Base-by-base conservation (phyloP, 2,113 vertebrate genomes). In the Coptodon bakossiorum region DNA sequence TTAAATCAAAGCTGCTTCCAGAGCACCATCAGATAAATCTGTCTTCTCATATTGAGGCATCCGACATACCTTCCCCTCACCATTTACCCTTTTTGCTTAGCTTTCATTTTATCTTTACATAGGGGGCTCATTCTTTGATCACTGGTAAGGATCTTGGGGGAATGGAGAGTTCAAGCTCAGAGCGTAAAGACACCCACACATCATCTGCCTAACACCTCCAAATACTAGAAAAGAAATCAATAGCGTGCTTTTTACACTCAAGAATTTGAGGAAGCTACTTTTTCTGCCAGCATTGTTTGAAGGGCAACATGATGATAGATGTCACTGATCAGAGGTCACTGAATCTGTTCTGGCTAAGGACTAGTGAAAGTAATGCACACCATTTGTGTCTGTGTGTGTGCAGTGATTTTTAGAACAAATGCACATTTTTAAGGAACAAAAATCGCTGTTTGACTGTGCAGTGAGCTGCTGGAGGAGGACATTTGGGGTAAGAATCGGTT, bases 221-320 rank as follows among this genome's bases (percentile, higher is more conserved):
- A 89, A 86, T 82, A 91, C 73, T 38, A 40, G 19, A 63, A 56
- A 14, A 68, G 34, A 85, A 91, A 89, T 91, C 89, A 81, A 86
- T 87, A 82, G 57, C 12, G 3, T 48, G 73, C 81, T 17, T 79
- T 73, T 54, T 34, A 79, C 54, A 50, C 66, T 61, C 66, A 54
- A 81, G 48, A 80, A 78, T 40, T 56, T 36, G 9, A 73, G n/a
- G 12, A 50, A 76, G 80, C 29, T 57, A 34, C 56, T 86, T 83
- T 79, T 45, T 12, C 48, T 53, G n/a, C 13, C 79, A n/a, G 3
- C 56, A 52, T 36, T 29, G 48, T 81, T 43, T 29, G 24, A 57
- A 80, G 59, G 45, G 40, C 10, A 80, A 73, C 38, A 14, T 79
- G 40, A 52, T 48, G 68, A 85, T 40, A 10, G 24, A 57, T 57